Base-by-base conservation (phyloP, 92 coral and sea anemone species). In the Epizoanthus stellaris region DNA sequence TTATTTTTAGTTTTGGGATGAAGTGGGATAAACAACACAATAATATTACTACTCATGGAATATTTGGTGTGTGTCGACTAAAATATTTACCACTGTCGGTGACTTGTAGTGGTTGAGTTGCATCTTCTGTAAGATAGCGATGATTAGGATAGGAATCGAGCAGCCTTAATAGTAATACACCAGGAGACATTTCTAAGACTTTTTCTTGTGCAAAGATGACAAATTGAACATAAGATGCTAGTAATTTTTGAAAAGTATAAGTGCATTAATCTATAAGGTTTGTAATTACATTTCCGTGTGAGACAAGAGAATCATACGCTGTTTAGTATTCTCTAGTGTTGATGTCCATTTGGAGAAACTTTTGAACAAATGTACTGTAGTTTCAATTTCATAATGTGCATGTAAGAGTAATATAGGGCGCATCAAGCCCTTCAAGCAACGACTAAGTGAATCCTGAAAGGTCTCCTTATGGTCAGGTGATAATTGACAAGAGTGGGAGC, bases 31-130 rank as follows among this genome's bases (percentile, higher is more conserved):
- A n/a, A 53, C 56, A 30, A 17, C 14, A 38, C 34, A 77, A 23
- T 69, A 11, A 10, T 15, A 6, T 45, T 45, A 9, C 6, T 5
- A 4, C 9, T 9, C 52, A 45, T 6, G 52, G 8, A 45, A 45
- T 45, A 45, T 45, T 45, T 45, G 8, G 6, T 45, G 8, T 45
- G 6, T 45, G 52, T 9, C 9, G 52, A 45, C 34, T 66, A 61
- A 80, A 70, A 36, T 64, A 45, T 64, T 30, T 30, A 30, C 34
- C 34, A 30, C 34, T 30, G 34, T 30, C 34, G 34, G 34, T 30
- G 34, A 30, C 34, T 80, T 80, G 75, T 64, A 66, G 30, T 61
- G 19, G 21, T 36, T 19, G 62, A 70, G 64, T 66, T 66, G 17
- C 71, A 21, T 62, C 68, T 66, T 80, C 30, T 63, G 39, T 62